Evolutionary conservation across 1,140 invertebrate species (phyloP), one percentile per base, ranked within the genome.

Genomic region (Trichonephila inaurata): DNA sequence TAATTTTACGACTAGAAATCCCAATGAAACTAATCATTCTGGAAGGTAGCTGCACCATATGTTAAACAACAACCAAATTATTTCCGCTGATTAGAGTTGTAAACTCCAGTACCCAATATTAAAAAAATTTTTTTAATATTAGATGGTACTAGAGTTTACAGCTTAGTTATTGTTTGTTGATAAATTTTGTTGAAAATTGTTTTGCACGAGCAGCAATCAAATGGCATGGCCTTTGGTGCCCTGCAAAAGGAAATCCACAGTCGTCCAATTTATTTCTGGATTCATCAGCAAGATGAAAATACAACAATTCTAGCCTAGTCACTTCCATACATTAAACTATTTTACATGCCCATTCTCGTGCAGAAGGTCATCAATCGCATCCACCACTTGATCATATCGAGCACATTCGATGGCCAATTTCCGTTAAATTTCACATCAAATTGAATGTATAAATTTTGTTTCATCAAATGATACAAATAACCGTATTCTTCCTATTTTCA

Each of bases 391-490:
- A 19, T 92, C 62, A 19, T 85, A 64, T 6, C 61, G 28, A 2
- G 8, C 19, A 19, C 19, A 64, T 58, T 83, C 90, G 0, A 92
- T 58, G 1, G 58, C 77, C 33, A 85, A 10, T 85, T 92, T 60
- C 81, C 81, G 28, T 92, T 83, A 40, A 69, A 92, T n/a, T 58
- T 18, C 21, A 92, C 77, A 16, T 85, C 66, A 51, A 92, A n/a
- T 16, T 77, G 61, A 2, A 66, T 40, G 18, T 7, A 24, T 4
- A 92, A 5, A 5, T 16, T n/a, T 19, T 66, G 60, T 6, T 51
- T 85, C 28, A 44, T 64, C 21, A 92, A 86, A 69, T 66, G 51
- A 19, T 92, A 92, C 40, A 92, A 8, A 51, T 92, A 92, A 19
- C 90, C 90, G 1, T 24, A 69, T 21, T 64, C 44, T 64, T 92